These are phyloP conservation scores for Barbus barbus DNA, from an alignment of 2,113 vertebrate species.

Conservation along the genomic window DNA sequence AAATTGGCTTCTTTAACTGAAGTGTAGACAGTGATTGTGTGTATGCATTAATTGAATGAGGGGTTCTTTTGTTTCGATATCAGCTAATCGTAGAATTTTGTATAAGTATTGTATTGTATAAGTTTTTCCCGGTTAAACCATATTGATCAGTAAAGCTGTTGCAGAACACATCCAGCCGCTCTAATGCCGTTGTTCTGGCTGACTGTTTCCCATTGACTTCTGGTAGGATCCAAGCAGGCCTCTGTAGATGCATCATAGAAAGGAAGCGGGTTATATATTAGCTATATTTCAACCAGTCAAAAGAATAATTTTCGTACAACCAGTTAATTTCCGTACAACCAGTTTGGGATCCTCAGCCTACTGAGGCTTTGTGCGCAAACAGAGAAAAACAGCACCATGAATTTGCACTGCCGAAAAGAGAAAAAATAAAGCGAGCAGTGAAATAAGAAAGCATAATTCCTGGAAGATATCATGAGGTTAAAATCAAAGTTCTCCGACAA, in stretches of 20 bases:
- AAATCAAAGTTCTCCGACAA: neutral
- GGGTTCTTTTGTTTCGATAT: neutral
- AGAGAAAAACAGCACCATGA: conserved; percentile 65
- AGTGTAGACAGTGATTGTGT: neutral
- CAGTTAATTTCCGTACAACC: conserved; percentile 69
- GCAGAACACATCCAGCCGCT: conserved; percentile 17
- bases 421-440: neutral
- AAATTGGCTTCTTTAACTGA: too few species aligned
- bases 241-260: conserved; percentile 63
- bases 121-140: neutral
- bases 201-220: conserved; percentile 61
- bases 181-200: conserved; percentile 55
- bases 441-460: neutral
- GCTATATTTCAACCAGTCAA: conserved; percentile 71
- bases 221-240: conserved; percentile 55
- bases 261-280: conserved; percentile 66
- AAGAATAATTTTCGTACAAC: conserved; percentile 70
- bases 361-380: conserved; percentile 62
- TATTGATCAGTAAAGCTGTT: conserved; percentile 46
- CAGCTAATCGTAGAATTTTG: neutral
- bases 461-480: neutral
- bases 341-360: conserved; percentile 61
- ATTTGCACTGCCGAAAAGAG: conserved; percentile 59
- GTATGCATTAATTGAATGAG: neutral
- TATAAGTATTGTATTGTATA: neutral